Conservation (phyloP, 2,113 vertebrate genomes). For the Carassius carassius region DNA sequence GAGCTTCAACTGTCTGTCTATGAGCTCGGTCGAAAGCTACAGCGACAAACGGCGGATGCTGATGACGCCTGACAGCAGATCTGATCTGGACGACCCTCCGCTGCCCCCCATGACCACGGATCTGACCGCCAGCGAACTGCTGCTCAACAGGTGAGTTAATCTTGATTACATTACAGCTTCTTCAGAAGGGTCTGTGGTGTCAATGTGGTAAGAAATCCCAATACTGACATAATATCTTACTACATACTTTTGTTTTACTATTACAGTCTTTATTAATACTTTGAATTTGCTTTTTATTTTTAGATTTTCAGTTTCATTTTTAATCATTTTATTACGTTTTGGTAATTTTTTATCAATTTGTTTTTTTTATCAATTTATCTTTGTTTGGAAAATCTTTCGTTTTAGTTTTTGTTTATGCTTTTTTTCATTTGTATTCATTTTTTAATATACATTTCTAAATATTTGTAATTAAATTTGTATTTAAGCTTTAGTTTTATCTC, state of each 20-base stretch:
- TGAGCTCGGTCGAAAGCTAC: constrained; percentile 84
- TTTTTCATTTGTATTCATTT: too few species aligned
- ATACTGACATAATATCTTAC: not conserved
- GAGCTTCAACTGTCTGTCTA: constrained; percentile 89
- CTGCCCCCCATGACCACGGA: constrained; percentile 88
- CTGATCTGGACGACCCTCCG: constrained; percentile 78
- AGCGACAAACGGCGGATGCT: constrained; percentile 82
- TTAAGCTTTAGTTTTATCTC: not conserved
- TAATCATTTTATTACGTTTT: not conserved
- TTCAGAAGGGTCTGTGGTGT: not conserved
- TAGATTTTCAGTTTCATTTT: not conserved
- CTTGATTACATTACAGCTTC: not conserved
- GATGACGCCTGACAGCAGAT: constrained; percentile 85
- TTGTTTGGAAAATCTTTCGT: too few species aligned
- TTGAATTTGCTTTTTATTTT: too few species aligned
- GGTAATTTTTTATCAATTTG: too few species aligned
- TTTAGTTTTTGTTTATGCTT: too few species aligned
- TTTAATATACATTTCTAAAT: too few species aligned
- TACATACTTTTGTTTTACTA: not conserved
- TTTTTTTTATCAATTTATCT: too few species aligned
- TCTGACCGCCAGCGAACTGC: constrained; percentile 92
- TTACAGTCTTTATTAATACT: not conserved
- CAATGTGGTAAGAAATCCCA: too few species aligned
- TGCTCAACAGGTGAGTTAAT: constrained; percentile 92
- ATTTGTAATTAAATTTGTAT: too few species aligned